Conservation (phyloP, 2,888 invertebrate genomes). For the Cynaeus angustus region DNA sequence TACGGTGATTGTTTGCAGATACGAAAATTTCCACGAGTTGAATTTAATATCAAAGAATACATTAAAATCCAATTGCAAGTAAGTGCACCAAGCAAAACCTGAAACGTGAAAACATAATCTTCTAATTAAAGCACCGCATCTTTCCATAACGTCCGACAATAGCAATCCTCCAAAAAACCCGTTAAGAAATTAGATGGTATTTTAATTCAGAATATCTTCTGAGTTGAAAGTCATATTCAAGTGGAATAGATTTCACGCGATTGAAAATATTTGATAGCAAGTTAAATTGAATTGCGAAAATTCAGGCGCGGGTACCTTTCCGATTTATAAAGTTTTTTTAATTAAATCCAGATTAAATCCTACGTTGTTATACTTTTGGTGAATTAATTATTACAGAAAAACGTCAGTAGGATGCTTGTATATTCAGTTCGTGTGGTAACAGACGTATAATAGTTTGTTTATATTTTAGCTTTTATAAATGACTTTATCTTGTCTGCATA, state of each 20-base stretch:
- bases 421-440: conserved; percentile 4
- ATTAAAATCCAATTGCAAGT: no score
- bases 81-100: no score
- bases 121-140: no score
- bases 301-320: neutral
- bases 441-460: conserved; percentile 21
- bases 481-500: conserved; percentile 24
- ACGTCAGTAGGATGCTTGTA: neutral
- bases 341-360: conserved; percentile 4
- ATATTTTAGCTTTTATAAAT: conserved; percentile 30
- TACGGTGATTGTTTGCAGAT: no score
- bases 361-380: neutral
- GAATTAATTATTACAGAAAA: neutral
- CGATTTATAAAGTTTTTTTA: neutral
- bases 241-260: conserved; percentile 17
- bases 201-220: conserved; percentile 17
- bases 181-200: conserved; percentile 1
- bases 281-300: conserved; percentile 14
- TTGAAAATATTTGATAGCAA: conserved; percentile 14
- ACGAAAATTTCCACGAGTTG: no score
- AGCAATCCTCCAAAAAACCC: neutral
- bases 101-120: no score
- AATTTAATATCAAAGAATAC: no score
- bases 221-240: conserved; percentile 7
- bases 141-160: no score